Base-by-base conservation (phyloP, 1,140 invertebrate species). In the Zaprionus inermis region DNA sequence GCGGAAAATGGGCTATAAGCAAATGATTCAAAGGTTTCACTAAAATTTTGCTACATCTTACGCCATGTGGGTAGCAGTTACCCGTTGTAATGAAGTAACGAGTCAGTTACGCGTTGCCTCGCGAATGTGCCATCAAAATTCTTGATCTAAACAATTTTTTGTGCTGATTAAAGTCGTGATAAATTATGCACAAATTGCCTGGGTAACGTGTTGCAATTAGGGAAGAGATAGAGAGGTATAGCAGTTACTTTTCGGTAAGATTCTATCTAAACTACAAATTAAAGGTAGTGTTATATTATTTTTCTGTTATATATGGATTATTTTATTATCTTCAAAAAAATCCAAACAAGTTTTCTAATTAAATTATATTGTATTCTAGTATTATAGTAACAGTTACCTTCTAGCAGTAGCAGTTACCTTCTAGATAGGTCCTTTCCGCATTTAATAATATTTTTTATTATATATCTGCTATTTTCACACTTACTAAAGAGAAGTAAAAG, bases 1-100 rank as follows among this genome's bases (percentile, higher is more conserved):
- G 44, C 44, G 51, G 61, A 51, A 81, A 72, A 75, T 84, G 68
- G 52, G 72, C 76, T 76, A 70, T 20, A n/a, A 9, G 32, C 56
- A 56, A 54, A 67, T 28, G 24, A 78, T 76, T 76, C 63, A 73
- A 81, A 81, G 74, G 51, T 49, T 34, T 60, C 52, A 46, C 22
- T n/a, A 52, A 64, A 69, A 57, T 54, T 51, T 68, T 54, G 55
- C 63, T 49, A 56, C 52, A 66, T 58, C 61, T 38, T 46, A 65
- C 69, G n/a, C 24, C 63, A 59, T 28, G 55, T 67, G 28, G 24
- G 22, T 54, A 30, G 51, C 51, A 52, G 28, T 6, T 63, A 64
- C 61, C 10, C 24, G 24, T 32, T 28, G 4, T 16, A 58, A 52
- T 12, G 49, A n/a, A 51, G 65, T 60, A 58, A 59, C 55, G 55